Percentiles rank a stretch among this genome's conserved stretches.
Evolutionary conservation across 2,113 vertebrate genomes (phyloP).

Genomic region (Myrmecobius fasciatus): DNA sequence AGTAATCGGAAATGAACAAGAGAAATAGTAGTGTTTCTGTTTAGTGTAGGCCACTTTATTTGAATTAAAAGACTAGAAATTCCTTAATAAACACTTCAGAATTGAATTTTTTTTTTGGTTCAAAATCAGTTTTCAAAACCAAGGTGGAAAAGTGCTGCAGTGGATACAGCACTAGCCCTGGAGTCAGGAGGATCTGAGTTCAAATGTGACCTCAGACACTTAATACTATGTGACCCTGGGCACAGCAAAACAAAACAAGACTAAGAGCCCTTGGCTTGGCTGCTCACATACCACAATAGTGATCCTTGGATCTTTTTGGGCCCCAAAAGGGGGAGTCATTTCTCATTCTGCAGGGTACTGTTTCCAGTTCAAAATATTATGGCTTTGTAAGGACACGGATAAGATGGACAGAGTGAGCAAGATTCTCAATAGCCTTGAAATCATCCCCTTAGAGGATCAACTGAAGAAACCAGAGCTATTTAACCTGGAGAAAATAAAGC

Average conservation of each 20-base stretch:
- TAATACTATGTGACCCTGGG: not conserved
- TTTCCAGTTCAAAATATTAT: not conserved
- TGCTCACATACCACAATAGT: not conserved
- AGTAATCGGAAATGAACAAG: constrained; percentile 11
- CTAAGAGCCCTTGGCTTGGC: not conserved
- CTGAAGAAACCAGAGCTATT: not conserved
- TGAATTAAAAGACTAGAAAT: not conserved
- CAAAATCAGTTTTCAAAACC: constrained; percentile 18
- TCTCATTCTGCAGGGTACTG: not conserved
- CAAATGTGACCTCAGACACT: not conserved
- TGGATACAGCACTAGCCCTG: not conserved
- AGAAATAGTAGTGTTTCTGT: constrained; percentile 11
- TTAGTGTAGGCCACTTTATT: constrained; percentile 42
- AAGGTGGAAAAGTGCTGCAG: not conserved
- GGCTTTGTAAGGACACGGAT: not conserved
- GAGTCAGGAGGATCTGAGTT: not conserved
- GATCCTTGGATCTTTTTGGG: not conserved
- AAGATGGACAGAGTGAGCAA: not conserved
- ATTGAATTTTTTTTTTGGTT: constrained; percentile 1
- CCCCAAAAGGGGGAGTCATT: not conserved
- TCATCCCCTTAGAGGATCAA: not conserved
- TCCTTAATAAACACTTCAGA: constrained; percentile 24
- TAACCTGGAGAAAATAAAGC: not conserved
- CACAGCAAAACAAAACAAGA: not conserved
- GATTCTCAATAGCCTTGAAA: not conserved